A percentile compares a stretch with the other conserved stretches of the same genome.
These are phyloP conservation scores for Adelosebastes latens DNA, from an alignment of 2,797 vertebrate species.

Conservation along the genomic window DNA sequence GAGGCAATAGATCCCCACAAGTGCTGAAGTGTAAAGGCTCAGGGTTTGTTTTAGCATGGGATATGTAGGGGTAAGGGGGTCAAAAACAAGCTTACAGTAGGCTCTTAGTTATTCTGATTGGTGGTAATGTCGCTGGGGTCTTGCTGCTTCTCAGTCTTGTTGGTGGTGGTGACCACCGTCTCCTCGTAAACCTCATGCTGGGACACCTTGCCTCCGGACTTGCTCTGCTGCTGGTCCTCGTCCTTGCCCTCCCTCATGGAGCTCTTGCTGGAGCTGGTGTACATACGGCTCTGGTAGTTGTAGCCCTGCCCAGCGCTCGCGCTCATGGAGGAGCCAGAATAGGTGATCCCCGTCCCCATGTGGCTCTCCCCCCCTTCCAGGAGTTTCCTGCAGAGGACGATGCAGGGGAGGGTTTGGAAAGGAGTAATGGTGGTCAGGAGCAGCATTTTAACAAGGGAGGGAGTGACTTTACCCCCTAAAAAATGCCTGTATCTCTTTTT, in stretches of 20 bases:
- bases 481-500: background rate
- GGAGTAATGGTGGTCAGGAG: background rate
- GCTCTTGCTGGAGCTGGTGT: constrained; percentile 83
- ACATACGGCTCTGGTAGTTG: constrained; percentile 87
- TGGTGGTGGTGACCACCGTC: constrained; percentile 87
- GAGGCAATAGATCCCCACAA: constrained; percentile 10
- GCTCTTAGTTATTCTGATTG: constrained; percentile 84
- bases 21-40: constrained; percentile 26
- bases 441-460: background rate
- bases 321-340: constrained; percentile 77
- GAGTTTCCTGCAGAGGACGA: constrained; percentile 87
- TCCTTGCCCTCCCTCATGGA: constrained; percentile 87
- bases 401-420: background rate
- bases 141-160: constrained; percentile 90
- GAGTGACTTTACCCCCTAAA: background rate
- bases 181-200: constrained; percentile 88
- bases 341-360: constrained; percentile 86
- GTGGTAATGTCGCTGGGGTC: constrained; percentile 81
- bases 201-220: constrained; percentile 79
- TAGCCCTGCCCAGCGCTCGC: constrained; percentile 82
- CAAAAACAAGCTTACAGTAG: constrained; percentile 36
- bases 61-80: constrained; percentile 23
- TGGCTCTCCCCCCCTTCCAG: constrained; percentile 97
- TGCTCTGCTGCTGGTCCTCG: constrained; percentile 83
- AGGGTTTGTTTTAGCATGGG: constrained; percentile 47